phyloP scores from a whole-genome alignment of 1,140 invertebrate species.

The Drosophila teissieri region DNA sequence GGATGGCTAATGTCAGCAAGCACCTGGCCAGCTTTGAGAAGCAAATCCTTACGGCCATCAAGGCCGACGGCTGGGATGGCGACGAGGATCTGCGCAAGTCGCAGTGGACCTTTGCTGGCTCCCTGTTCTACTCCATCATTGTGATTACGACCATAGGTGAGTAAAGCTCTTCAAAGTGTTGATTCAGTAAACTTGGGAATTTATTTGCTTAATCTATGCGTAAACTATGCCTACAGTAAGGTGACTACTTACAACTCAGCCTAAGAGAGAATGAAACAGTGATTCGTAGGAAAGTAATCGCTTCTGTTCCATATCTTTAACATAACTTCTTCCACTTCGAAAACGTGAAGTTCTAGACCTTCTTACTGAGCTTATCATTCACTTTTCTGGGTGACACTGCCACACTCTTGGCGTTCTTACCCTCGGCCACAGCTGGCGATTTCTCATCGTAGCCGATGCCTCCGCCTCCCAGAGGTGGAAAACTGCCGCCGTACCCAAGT shows the following conservation, averaged over 20 bases:
- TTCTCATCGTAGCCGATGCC: slow-evolving; percentile 64
- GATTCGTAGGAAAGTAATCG: too few species aligned
- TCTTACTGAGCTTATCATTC: slow-evolving; percentile 74
- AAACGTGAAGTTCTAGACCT: slow-evolving; percentile 33
- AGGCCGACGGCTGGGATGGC: slow-evolving; percentile 96
- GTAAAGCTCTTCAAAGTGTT: slow-evolving; percentile 35
- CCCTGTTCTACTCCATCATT: slow-evolving; percentile 98
- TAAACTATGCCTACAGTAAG: slow-evolving; percentile 43
- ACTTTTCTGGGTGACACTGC: slow-evolving; percentile 33
- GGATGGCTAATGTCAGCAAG: slow-evolving; percentile 76
- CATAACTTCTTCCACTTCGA: neutral
- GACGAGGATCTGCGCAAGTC: slow-evolving; percentile 90
- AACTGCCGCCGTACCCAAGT: slow-evolving; percentile 24
- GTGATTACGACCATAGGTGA: slow-evolving; percentile 98
- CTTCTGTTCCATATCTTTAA: too few species aligned
- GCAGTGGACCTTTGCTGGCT: slow-evolving; percentile 96
- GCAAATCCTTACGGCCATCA: slow-evolving; percentile 92
- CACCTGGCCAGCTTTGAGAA: slow-evolving; percentile 90
- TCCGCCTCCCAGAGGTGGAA: slow-evolving; percentile 28
- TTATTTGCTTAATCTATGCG: slow-evolving; percentile 46
- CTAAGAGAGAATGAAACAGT: neutral
- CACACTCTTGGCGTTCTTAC: slow-evolving; percentile 66
- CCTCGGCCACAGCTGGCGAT: slow-evolving; percentile 47
- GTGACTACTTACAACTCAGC: slow-evolving; percentile 37
- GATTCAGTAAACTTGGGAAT: slow-evolving; percentile 4